phyloP scores from a whole-genome alignment of 2,113 vertebrate species.

The Hystrix cristata region DNA sequence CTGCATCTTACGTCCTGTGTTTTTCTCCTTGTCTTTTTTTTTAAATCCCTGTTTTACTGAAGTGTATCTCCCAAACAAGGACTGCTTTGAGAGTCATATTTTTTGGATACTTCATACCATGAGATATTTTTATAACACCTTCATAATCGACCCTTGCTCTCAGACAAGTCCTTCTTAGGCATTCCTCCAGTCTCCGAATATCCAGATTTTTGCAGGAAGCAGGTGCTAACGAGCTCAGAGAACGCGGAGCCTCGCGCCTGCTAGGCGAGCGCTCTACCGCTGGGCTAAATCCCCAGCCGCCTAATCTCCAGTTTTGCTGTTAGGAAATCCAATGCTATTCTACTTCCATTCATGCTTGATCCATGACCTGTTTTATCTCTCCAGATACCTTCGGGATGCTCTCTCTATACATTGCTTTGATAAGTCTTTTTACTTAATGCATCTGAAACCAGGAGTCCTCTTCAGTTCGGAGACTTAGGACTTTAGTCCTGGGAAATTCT shows the following conservation, averaged over 20 bases:
- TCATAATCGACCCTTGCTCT: neutral
- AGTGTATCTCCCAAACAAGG: neutral
- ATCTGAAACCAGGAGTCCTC: neutral
- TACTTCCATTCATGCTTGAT: neutral
- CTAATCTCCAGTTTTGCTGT: neutral
- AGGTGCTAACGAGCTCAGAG: no score
- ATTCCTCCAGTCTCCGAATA: neutral
- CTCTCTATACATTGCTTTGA: neutral
- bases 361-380: neutral
- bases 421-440: neutral
- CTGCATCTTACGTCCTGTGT: neutral
- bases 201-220: neutral
- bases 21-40: neutral
- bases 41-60: neutral
- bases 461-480: neutral
- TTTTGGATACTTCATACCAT: neutral
- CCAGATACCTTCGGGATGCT: neutral
- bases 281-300: no score
- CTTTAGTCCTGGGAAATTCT: neutral
- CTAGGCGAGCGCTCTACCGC: no score
- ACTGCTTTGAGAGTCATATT: neutral
- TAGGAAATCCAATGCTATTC: neutral
- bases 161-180: neutral
- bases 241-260: no score
- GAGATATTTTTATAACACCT: neutral